Evolutionary conservation across 1,140 invertebrate genomes (phyloP), one percentile per base, ranked within the genome.

Genomic region (Maniola jurtina): DNA sequence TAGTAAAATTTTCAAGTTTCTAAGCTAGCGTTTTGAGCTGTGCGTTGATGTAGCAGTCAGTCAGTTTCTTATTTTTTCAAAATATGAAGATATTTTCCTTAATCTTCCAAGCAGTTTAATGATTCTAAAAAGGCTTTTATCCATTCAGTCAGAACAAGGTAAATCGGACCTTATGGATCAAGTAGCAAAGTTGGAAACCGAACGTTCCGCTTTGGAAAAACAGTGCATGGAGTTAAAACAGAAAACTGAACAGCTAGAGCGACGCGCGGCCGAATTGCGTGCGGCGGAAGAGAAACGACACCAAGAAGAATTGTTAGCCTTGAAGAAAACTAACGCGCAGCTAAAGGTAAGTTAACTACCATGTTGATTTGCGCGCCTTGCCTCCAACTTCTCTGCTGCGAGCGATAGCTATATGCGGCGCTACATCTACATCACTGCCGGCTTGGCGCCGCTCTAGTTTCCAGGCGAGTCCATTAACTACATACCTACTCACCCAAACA

Each of bases 251-350:
- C 96, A 97, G 83, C 91, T 95, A 25, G 97, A 98, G 82, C 93
- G 96, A 69, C 92, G 96, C 75, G 95, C 96, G n/a, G 93, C 94
- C 2, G 97, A 98, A 84, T 91, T 97, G 68, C 90, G 95, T 15
- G 93, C 95, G 64, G 96, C 97, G 0, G 96, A 98, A 83, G 96
- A 98, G 83, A 97, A 97, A 84, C 96, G 97, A 82, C 96, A 98
- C 78, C 94, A 94, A 13, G 97, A 99, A 83, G 97, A 99, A 88
- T 94, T 98, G 50, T 92, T 96, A 47, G 97, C 97, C 77, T 91
- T 98, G 33, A 98, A 98, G 90, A 96, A 97, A 86, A 98, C 97
- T 7, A 99, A 98, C 88, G 94, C 96, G 75, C 98, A 99, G 86
- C 91, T 99, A 11, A 98, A 98, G 93, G 96, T 96, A 58, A 16